A percentile compares a stretch with the other conserved stretches of the same genome.
These are phyloP conservation scores for Anomalospiza imberbis DNA, from an alignment of 2,797 vertebrate genomes.

Conservation along the genomic window DNA sequence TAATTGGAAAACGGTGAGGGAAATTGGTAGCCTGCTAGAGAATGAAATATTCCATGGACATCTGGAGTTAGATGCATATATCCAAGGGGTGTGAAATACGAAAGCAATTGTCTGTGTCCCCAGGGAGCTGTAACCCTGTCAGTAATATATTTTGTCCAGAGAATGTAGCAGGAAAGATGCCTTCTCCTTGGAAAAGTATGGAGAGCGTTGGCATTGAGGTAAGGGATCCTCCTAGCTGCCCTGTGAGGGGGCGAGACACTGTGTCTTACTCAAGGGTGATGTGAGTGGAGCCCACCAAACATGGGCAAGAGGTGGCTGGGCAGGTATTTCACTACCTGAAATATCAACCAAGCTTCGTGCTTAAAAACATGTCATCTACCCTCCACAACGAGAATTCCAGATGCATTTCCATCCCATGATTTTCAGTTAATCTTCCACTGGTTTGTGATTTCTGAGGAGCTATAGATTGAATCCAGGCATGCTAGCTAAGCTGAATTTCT, in stretches of 20 bases:
- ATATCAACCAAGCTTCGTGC: neutral
- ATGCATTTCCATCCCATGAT: neutral
- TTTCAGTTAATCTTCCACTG: conserved; percentile 26
- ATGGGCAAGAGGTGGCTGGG: neutral
- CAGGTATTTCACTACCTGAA: neutral
- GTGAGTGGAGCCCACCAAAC: neutral
- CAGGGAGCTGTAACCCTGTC: neutral
- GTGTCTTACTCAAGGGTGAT: neutral
- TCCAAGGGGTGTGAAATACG: neutral
- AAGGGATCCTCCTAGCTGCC: neutral
- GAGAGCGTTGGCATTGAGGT: accelerated
- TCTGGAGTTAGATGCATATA: neutral
- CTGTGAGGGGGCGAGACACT: accelerated
- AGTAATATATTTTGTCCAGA: neutral
- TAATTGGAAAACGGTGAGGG: neutral
- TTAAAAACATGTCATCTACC: neutral
- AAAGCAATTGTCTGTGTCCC: neutral
- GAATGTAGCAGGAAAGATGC: neutral
- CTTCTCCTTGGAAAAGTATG: neutral
- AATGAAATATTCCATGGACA: neutral
- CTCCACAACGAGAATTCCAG: conserved; percentile 21
- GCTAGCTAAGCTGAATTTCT: neutral
- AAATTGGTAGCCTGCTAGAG: neutral
- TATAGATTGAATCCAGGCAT: conserved; percentile 33
- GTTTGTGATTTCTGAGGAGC: conserved; percentile 29